Conservation (phyloP, 2,888 invertebrate genomes). For the Ochropleura leucogaster region DNA sequence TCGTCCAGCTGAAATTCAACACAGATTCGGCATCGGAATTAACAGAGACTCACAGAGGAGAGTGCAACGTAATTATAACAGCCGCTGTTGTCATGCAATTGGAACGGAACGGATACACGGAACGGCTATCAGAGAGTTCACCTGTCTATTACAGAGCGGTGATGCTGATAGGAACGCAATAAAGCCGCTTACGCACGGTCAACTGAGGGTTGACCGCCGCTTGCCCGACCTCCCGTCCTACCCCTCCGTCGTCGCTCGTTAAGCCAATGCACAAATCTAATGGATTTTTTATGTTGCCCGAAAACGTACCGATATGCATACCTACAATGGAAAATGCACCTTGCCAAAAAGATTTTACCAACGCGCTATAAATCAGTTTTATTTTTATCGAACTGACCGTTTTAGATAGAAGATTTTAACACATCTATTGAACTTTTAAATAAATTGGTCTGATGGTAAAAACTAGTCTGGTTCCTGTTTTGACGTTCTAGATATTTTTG, state of each 20-base stretch:
- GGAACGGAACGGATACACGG: conserved; percentile 47
- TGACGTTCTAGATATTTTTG: conserved; percentile 10
- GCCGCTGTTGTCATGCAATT: conserved; percentile 37
- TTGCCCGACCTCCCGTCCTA: conserved; percentile 57
- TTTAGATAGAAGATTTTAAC: conserved; percentile 57
- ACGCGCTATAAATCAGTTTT: conserved; percentile 72
- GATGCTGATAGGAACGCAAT: conserved; percentile 71
- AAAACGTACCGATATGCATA: conserved; percentile 79
- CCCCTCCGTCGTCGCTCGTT: conserved; percentile 69
- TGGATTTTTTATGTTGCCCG: conserved; percentile 85
- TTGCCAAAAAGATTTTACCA: conserved; percentile 79
- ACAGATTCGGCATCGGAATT: background rate
- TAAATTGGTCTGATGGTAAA: conserved; percentile 39
- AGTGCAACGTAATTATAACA: conserved; percentile 13
- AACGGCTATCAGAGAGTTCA: conserved; percentile 60
- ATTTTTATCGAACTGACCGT: conserved; percentile 71
- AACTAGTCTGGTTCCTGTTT: conserved; percentile 12
- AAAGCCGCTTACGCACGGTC: conserved; percentile 83
- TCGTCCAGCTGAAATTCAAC: background rate
- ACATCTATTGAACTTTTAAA: conserved; percentile 43
- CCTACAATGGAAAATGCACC: conserved; percentile 78
- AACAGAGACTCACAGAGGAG: conserved; percentile 11
- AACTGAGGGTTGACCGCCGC: conserved; percentile 69
- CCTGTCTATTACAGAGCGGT: conserved; percentile 57
- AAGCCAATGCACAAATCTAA: conserved; percentile 84